Conservation (phyloP, 2,888 invertebrate species). For the Bruchidius siliquastri region DNA sequence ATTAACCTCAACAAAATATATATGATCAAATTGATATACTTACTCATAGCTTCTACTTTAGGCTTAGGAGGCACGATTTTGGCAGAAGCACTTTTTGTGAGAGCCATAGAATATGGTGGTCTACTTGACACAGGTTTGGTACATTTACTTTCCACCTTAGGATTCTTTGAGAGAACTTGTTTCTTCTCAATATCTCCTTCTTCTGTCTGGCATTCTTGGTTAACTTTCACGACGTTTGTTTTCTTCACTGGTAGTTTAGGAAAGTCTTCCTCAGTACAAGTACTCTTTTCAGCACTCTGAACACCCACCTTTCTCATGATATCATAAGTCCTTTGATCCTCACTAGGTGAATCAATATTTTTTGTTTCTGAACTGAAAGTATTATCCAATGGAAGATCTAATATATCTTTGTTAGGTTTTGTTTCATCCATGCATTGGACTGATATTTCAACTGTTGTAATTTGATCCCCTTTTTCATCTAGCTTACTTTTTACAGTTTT, state of each 20-base stretch:
- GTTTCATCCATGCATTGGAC: background rate
- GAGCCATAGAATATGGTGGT: constrained; percentile 48
- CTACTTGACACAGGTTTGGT: constrained; percentile 29
- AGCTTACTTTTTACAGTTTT: background rate
- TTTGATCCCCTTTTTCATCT: background rate
- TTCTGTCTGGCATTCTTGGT: constrained; percentile 44
- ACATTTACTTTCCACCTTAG: constrained; percentile 25
- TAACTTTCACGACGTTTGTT: constrained; percentile 37
- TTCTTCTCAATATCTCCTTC: constrained; percentile 35
- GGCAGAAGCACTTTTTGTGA: constrained; percentile 43
- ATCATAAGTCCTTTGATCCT: constrained; percentile 46
- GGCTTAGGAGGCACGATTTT: constrained; percentile 35
- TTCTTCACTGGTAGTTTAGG: constrained; percentile 37
- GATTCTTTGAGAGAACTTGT: constrained; percentile 10
- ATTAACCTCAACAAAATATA: no score
- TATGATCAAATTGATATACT: no score
- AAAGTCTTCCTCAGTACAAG: constrained; percentile 44
- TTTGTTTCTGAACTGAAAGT: constrained; percentile 10
- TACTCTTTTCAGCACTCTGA: constrained; percentile 44
- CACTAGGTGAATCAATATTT: constrained; percentile 44
- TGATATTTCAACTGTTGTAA: background rate
- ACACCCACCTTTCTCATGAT: constrained; percentile 42
- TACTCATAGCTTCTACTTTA: constrained; percentile 27
- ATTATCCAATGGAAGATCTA: constrained; percentile 21
- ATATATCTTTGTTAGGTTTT: constrained; percentile 15